Evolutionary conservation across 2,113 vertebrate species (phyloP).

Genomic region (Mustelus asterias): DNA sequence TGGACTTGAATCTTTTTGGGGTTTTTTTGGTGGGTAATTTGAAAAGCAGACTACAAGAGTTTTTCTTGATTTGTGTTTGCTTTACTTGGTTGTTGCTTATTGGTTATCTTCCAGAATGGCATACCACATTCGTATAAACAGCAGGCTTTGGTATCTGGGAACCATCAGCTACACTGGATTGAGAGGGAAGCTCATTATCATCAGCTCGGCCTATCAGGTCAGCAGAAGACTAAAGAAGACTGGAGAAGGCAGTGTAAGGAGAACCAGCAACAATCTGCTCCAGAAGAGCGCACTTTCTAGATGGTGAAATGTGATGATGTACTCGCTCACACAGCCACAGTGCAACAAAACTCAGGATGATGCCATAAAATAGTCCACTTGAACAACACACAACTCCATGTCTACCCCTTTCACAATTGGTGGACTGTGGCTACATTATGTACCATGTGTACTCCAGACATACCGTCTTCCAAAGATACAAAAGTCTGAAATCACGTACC

Average conservation of each 20-base stretch:
- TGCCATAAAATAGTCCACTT: too few relatives aligned
- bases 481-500: too few relatives aligned
- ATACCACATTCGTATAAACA: background rate
- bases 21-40: background rate
- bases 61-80: background rate
- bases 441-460: too few relatives aligned
- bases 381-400: too few relatives aligned
- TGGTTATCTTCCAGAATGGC: background rate
- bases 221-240: background rate
- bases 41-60: background rate
- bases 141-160: background rate
- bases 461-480: too few relatives aligned
- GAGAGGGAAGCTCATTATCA: background rate
- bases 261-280: background rate
- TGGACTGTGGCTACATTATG: too few relatives aligned
- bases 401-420: too few relatives aligned
- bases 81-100: background rate
- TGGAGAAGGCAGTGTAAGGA: too few relatives aligned
- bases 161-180: background rate
- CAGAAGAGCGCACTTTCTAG: too few relatives aligned
- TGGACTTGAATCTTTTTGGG: background rate
- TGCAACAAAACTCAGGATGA: too few relatives aligned
- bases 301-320: too few relatives aligned
- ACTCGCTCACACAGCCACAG: too few relatives aligned
- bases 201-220: background rate